Evolutionary conservation across 1,140 invertebrate species (phyloP).

Genomic region (Lepidurus couesii): DNA sequence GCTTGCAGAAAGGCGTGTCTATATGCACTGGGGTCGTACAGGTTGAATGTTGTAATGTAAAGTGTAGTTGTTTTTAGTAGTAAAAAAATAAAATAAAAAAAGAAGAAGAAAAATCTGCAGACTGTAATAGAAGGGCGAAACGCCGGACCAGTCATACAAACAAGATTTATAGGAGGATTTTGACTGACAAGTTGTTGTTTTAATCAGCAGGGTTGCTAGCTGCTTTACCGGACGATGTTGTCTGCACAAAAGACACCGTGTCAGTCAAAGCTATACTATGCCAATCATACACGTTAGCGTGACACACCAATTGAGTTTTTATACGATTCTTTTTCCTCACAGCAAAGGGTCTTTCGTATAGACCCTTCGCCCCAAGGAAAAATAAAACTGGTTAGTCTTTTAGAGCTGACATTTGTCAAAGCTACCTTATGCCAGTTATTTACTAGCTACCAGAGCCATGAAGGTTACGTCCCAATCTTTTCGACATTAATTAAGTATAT

Average conservation of each 20-base stretch:
- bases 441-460: not conserved
- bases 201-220: not conserved
- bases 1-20: too few species aligned
- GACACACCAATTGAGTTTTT: not conserved
- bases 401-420: not conserved
- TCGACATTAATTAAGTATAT: not conserved
- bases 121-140: not conserved
- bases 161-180: not conserved
- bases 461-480: not conserved
- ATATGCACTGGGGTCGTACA: too few species aligned
- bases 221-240: not conserved
- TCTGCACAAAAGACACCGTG: not conserved
- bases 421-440: conserved; percentile 5
- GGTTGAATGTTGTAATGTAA: not conserved
- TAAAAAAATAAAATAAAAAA: not conserved
- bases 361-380: not conserved
- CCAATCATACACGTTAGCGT: not conserved
- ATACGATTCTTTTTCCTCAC: not conserved
- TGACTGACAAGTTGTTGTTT: conserved; percentile 1
- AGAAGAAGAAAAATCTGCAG: not conserved
- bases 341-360: too few species aligned
- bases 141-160: not conserved
- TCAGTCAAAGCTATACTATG: not conserved
- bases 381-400: not conserved
- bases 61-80: not conserved